phyloP scores from a whole-genome alignment of 2,113 vertebrate species.

The Istiophorus platypterus region DNA sequence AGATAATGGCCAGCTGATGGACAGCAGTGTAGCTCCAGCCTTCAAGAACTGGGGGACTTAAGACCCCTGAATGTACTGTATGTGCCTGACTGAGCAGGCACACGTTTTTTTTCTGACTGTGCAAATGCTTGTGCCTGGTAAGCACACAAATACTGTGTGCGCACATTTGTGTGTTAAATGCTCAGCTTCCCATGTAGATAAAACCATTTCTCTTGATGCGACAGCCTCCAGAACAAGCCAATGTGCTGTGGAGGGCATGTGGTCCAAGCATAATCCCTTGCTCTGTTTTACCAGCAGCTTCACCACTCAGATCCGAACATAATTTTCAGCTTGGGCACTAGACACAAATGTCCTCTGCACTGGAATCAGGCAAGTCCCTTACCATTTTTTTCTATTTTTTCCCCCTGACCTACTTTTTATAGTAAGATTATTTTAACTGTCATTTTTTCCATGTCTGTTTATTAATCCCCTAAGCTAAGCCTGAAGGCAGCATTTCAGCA shows the following conservation, averaged over 20 bases:
- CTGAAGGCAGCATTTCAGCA: conserved; percentile 78
- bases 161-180: conserved; percentile 35
- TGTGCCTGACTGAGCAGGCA: conserved; percentile 29
- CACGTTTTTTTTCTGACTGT: not conserved
- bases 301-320: conserved; percentile 81
- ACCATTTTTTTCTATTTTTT: conserved; percentile 47
- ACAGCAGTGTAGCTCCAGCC: conserved; percentile 33
- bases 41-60: conserved; percentile 20
- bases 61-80: conserved; percentile 17
- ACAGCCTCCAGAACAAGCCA: conserved; percentile 72
- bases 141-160: not conserved
- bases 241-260: conserved; percentile 76
- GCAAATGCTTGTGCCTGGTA: conserved; percentile 18
- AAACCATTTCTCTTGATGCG: conserved; percentile 68
- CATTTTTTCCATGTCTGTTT: conserved; percentile 85
- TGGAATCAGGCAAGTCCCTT: conserved; percentile 78
- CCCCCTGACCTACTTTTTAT: conserved; percentile 83
- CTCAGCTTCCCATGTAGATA: conserved; percentile 66
- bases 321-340: conserved; percentile 76
- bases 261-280: conserved; percentile 78
- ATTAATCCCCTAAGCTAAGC: conserved; percentile 85
- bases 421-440: conserved; percentile 86
- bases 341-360: conserved; percentile 80
- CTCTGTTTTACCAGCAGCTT: conserved; percentile 81
- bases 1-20: conserved; percentile 53